These are phyloP conservation scores for Siphlonurus alternatus DNA, from an alignment of 2,888 invertebrate species.

Conservation along the genomic window DNA sequence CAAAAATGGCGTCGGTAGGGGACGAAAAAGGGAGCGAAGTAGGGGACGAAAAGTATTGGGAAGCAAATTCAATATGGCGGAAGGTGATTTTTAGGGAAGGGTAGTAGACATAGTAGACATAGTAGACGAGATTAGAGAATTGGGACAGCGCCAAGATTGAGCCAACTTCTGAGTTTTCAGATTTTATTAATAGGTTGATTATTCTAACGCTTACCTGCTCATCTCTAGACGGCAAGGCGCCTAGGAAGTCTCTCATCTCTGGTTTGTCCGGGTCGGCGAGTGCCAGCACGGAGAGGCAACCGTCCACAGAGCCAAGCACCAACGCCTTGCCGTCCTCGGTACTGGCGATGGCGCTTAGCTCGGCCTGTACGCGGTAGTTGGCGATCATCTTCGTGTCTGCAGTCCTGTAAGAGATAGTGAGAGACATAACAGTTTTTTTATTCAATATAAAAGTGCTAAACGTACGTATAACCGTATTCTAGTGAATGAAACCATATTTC, in stretches of 20 bases:
- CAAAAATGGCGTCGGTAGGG: too few relatives aligned
- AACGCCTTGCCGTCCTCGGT: slow-evolving; percentile 67
- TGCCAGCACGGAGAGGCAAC: slow-evolving; percentile 80
- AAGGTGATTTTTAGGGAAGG: too few relatives aligned
- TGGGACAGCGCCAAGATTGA: too few relatives aligned
- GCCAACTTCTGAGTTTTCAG: too few relatives aligned
- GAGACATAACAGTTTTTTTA: not conserved
- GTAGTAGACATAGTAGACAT: too few relatives aligned
- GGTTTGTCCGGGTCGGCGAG: slow-evolving; percentile 52
- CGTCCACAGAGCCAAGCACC: slow-evolving; percentile 82
- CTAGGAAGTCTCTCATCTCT: slow-evolving; percentile 44
- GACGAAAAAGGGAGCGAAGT: too few relatives aligned
- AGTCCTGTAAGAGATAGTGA: slow-evolving; percentile 36
- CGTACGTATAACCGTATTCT: not conserved
- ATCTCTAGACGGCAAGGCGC: slow-evolving; percentile 51
- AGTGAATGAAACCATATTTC: not conserved
- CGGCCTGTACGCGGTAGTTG: slow-evolving; percentile 80
- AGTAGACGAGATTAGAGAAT: too few relatives aligned
- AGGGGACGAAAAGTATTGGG: too few relatives aligned
- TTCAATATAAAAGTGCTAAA: not conserved
- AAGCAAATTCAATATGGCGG: too few relatives aligned
- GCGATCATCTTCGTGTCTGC: slow-evolving; percentile 81
- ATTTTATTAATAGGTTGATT: too few relatives aligned
- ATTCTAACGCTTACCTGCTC: slow-evolving; percentile 31
- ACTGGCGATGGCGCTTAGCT: slow-evolving; percentile 72